Conservation (phyloP, 2,797 vertebrate species). For the Manis crassicaudata region DNA sequence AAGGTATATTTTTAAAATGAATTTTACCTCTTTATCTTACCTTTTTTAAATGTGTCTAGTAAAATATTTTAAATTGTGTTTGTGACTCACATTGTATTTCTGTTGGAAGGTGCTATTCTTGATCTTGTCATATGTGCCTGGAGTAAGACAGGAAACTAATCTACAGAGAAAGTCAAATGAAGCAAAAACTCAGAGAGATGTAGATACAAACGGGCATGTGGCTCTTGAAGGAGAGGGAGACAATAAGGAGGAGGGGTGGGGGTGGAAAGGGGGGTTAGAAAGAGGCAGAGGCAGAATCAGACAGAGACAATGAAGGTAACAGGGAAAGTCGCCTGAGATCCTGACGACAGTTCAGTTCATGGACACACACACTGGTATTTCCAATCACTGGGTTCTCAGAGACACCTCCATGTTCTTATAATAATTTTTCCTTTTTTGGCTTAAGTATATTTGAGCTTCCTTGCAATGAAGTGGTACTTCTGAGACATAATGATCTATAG, state of each 20-base stretch:
- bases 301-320: not conserved
- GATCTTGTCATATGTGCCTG: not conserved
- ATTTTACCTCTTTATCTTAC: not conserved
- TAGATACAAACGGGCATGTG: not conserved
- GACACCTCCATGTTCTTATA: not conserved
- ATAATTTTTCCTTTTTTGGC: not conserved
- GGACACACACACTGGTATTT: not conserved
- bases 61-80: not conserved
- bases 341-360: not conserved
- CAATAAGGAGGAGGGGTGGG: not conserved
- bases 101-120: not conserved
- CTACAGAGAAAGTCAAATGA: not conserved
- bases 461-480: slow-evolving; percentile 29
- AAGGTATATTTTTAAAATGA: not conserved
- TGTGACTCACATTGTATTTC: not conserved
- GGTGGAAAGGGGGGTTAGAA: not conserved
- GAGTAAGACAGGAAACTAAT: not conserved
- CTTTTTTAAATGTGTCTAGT: not conserved
- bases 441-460: slow-evolving; percentile 3
- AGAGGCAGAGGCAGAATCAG: not conserved
- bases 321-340: not conserved
- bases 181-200: not conserved
- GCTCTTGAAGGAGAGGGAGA: not conserved
- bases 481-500: not conserved
- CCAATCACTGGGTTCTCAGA: not conserved